Evolutionary conservation across 1,140 invertebrate genomes (phyloP), one percentile per base, ranked within the genome.

Genomic region (Artemia franciscana): DNA sequence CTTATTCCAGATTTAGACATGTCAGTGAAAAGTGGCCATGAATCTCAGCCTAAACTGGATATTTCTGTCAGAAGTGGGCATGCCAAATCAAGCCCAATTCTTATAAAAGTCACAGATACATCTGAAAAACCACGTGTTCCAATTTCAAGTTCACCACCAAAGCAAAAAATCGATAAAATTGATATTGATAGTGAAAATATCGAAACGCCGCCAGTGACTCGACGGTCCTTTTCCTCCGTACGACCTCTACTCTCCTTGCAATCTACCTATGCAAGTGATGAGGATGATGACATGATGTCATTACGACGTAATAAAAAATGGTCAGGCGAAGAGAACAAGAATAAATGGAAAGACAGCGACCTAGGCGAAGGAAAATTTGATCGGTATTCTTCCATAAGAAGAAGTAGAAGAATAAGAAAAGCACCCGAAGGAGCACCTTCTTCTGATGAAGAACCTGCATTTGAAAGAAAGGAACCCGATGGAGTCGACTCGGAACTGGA

Each of bases 161-260:
- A 25, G 69, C 70, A 56, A 66, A 67, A 3, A 71, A 61, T 56
- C 26, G 84, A 86, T 67, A 84, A 83, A 68, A 82, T 85, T 24
- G 86, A 90, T 69, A 88, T 90, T 9, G 88, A 91, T 70, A 86
- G 86, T 3, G 88, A 91, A 66, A 91, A 91, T 66, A 86, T 90
- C 18, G 87, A 91, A 76, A 90, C 88, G 4, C 87, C 88, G 4
- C 87, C 87, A 1, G 83, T 82, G 0, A 84, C 82, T 9, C 77
- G 87, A 61, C 80, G 82, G 68, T 72, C 81, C 3, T 82, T 84
- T 68, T 80, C 77, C 64, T 12, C 21, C 39, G 30, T 58, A 9
- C 62, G 67, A 24, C 67, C 68, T 39, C 68, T 71, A 28, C 26
- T 66, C 26, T 51, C 59, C n/a, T 61, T 57, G 24, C 59, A 23